These are phyloP conservation scores for Amphiura filiformis DNA, from an alignment of 35 echinoderm and acorn worm species.

Conservation along the genomic window DNA sequence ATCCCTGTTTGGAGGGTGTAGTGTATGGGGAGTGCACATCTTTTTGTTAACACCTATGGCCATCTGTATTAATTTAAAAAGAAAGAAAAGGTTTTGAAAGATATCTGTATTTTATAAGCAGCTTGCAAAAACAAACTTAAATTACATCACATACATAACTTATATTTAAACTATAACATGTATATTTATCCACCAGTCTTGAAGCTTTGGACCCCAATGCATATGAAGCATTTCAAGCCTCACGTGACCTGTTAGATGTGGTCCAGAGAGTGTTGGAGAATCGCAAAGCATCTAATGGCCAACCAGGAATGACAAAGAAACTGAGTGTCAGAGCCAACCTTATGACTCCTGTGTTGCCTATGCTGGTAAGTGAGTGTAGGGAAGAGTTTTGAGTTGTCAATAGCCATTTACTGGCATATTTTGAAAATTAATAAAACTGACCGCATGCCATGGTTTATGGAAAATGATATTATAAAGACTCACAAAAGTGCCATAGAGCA, in stretches of 20 bases:
- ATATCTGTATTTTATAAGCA: too few relatives aligned
- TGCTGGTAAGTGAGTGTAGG: conserved; percentile 69
- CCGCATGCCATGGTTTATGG: background rate
- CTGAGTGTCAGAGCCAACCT: conserved; percentile 80
- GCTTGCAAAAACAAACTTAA: too few relatives aligned
- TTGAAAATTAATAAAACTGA: background rate
- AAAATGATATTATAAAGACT: background rate
- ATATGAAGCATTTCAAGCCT: conserved; percentile 93
- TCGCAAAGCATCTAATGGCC: conserved; percentile 30
- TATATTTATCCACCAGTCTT: conserved; percentile 32
- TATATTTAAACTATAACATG: background rate
- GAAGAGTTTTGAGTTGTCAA: too few relatives aligned
- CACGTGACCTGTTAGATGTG: conserved; percentile 77
- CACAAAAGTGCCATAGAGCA: background rate
- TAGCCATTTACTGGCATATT: background rate
- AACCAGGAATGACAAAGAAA: conserved; percentile 87
- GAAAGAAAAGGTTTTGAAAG: too few relatives aligned
- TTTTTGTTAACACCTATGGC: too few relatives aligned
- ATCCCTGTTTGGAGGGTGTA: too few relatives aligned
- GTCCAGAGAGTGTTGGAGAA: conserved; percentile 80
- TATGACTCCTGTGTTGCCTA: conserved; percentile 93
- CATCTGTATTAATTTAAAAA: too few relatives aligned
- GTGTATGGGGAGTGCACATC: too few relatives aligned
- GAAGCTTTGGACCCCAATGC: conserved; percentile 91
- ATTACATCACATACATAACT: too few relatives aligned